Conservation (phyloP, 2,797 vertebrate species). For the Spatula clypeata region DNA sequence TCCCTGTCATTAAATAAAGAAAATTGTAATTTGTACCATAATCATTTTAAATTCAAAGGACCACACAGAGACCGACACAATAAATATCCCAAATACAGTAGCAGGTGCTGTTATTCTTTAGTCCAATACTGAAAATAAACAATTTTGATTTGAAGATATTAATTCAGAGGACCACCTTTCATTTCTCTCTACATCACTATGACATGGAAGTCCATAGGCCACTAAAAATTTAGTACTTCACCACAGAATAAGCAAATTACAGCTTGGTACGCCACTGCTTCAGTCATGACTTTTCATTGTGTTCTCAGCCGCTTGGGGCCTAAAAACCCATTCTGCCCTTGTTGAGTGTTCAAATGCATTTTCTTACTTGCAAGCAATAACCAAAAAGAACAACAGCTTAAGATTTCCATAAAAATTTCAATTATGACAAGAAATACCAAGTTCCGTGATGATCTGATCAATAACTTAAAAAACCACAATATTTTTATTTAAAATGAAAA, state of each 20-base stretch:
- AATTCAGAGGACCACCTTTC: background rate
- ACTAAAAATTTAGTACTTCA: background rate
- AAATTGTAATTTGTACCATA: slow-evolving; percentile 35
- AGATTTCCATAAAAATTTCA: background rate
- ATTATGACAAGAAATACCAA: slow-evolving; percentile 33
- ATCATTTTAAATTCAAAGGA: slow-evolving; percentile 27
- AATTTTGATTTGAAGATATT: background rate
- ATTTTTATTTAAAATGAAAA: slow-evolving; percentile 79
- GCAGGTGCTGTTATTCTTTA: background rate
- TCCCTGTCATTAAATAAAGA: slow-evolving; percentile 9
- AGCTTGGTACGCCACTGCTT: background rate
- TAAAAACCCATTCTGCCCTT: background rate
- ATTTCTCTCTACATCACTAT: background rate
- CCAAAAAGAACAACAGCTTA: background rate
- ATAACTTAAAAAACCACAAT: slow-evolving; percentile 53
- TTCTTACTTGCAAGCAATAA: background rate
- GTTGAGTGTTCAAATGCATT: background rate
- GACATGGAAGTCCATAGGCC: background rate
- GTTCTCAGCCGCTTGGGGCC: background rate
- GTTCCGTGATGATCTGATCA: slow-evolving; percentile 41
- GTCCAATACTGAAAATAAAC: background rate
- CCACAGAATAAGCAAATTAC: background rate
- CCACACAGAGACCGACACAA: background rate
- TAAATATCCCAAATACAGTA: background rate
- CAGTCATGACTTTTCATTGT: background rate